Evolutionary conservation across 1,140 invertebrate genomes (phyloP), one percentile per base, ranked within the genome.

Genomic region (Nebria ingens): DNA sequence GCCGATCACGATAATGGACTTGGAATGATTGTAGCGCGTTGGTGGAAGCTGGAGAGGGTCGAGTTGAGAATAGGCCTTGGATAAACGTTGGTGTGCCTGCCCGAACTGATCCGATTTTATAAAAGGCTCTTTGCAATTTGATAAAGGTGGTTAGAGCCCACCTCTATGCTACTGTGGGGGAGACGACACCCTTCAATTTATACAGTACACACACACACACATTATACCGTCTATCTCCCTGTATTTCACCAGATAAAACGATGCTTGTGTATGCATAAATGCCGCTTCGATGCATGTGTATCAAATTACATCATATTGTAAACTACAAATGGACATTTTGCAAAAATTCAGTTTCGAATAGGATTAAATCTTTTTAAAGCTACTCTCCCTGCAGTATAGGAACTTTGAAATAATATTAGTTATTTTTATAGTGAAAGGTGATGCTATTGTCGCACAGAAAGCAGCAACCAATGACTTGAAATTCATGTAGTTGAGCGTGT

Each of bases 51-150:
- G 50, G 19, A 51, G 11, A 4, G 50, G 50, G 2, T 4, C 11
- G 11, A 51, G 9, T 20, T 6, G 6, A 51, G 50, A 51, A 51
- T 51, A 3, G 50, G 17, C 15, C 17, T 19, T 17, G 19, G 50
- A 9, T 51, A 17, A 45, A 45, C 25, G 25, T 6, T 6, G 9
- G 50, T 20, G 19, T 51, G 50, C 50, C 19, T 15, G 17, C 17
- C 17, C 21, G 17, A 11, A 11, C 19, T 51, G 50, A 51, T 51
- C 50, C 50, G 50, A 51, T 51, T 51, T 51, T 20, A 51, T 51
- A 51, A 21, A 51, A 51, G 21, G 50, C 19, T 22, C 19, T 51
- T 51, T 51, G 50, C 50, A 51, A 51, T 51, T 51, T 51, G 19
- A 20, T 51, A 20, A 51, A 51, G 50, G 50, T 51, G 50, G 50